These are phyloP conservation scores for Eulemur albifrons DNA, from an alignment of 2,797 vertebrate genomes.

Conservation along the genomic window DNA sequence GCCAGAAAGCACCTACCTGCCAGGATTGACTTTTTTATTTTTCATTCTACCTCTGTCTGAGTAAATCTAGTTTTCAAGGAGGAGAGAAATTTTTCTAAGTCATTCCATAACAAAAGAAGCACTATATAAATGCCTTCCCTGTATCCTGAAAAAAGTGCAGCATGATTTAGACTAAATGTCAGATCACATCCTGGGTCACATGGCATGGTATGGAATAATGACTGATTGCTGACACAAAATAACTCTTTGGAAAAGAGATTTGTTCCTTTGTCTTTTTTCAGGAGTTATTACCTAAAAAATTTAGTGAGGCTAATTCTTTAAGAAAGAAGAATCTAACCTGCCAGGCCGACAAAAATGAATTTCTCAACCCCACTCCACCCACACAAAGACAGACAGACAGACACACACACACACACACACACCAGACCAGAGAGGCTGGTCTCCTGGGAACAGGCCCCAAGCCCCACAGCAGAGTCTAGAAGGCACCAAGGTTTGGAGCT, in stretches of 20 bases:
- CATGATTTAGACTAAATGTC: slow-evolving; percentile 47
- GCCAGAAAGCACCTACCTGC: neutral
- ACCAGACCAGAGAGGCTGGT: neutral
- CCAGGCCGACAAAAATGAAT: slow-evolving; percentile 14
- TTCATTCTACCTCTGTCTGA: neutral
- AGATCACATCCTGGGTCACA: slow-evolving; percentile 2
- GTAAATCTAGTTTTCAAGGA: slow-evolving; percentile 31
- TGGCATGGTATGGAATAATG: neutral
- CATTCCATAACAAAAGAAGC: slow-evolving; percentile 40
- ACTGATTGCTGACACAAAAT: neutral
- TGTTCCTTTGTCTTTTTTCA: slow-evolving; percentile 8
- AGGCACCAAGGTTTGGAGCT: neutral
- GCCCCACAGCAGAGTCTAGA: neutral
- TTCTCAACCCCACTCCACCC: neutral
- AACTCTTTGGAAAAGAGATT: slow-evolving; percentile 21
- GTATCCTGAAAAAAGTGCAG: neutral
- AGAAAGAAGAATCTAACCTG: neutral
- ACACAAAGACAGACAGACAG: neutral
- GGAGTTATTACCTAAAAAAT: neutral
- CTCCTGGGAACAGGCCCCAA: neutral
- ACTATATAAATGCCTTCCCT: neutral
- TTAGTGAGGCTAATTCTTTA: slow-evolving; percentile 3
- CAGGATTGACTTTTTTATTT: neutral
- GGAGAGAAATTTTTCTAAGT: slow-evolving; percentile 34
- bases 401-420: neutral